phyloP scores from a whole-genome alignment of 1,140 invertebrate species.

The Mamestra configurata region DNA sequence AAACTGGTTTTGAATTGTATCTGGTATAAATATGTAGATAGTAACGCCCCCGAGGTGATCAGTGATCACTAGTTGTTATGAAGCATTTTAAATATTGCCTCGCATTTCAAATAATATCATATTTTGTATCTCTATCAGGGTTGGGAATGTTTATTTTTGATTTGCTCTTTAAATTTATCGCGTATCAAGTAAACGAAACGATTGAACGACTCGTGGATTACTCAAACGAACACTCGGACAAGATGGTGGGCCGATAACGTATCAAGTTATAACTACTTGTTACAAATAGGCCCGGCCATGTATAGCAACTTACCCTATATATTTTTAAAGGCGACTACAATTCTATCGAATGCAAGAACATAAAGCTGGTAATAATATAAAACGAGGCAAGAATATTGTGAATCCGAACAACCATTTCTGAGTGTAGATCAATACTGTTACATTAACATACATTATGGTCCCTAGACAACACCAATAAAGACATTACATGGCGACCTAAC shows the following conservation, averaged over 20 bases:
- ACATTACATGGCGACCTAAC: not conserved
- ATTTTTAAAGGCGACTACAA: not conserved
- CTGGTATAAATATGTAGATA: conserved; percentile 84
- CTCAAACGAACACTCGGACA: conserved; percentile 26
- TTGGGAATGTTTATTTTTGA: conserved; percentile 58
- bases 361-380: not conserved
- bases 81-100: conserved; percentile 66
- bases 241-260: conserved; percentile 14
- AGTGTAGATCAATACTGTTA: not conserved
- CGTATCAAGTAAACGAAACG: conserved; percentile 39
- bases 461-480: conserved; percentile 30
- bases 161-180: conserved; percentile 45
- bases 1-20: conserved; percentile 83
- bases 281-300: conserved; percentile 29
- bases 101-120: conserved; percentile 60
- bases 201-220: conserved; percentile 32
- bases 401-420: not conserved
- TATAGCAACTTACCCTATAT: not conserved
- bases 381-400: not conserved
- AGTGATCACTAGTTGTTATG: conserved; percentile 74
- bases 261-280: conserved; percentile 36
- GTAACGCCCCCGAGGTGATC: conserved; percentile 79
- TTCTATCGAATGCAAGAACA: conserved; percentile 1
- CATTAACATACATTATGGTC: conserved; percentile 5
- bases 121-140: conserved; percentile 65